Conservation (phyloP, 2,888 invertebrate genomes). For the Euphydryas editha region DNA sequence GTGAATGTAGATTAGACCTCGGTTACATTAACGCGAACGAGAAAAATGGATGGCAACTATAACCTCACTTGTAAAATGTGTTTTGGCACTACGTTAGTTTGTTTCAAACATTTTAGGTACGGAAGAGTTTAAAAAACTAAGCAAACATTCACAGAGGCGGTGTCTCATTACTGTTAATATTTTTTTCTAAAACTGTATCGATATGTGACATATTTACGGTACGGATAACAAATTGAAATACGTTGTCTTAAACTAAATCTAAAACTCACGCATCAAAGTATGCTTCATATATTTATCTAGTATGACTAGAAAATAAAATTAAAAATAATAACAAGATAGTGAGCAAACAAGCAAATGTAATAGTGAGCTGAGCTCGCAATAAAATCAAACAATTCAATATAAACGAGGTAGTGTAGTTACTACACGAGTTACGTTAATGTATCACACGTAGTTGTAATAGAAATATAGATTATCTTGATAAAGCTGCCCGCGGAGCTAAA, state of each 20-base stretch:
- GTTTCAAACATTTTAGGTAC: conserved; percentile 8
- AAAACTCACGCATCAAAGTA: conserved; percentile 53
- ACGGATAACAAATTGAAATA: conserved; percentile 62
- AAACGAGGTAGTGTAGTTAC: conserved; percentile 81
- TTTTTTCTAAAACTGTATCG: conserved; percentile 58
- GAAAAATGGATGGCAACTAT: background rate
- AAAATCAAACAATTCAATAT: conserved; percentile 60
- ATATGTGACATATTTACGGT: conserved; percentile 68
- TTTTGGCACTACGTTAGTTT: conserved; percentile 11
- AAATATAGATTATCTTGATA: conserved; percentile 53
- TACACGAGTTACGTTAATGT: conserved; percentile 69
- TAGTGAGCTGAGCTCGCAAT: conserved; percentile 75
- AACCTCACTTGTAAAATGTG: background rate
- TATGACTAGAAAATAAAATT: conserved; percentile 66
- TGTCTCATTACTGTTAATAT: conserved; percentile 47
- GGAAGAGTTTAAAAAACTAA: background rate
- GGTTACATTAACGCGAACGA: too few species aligned
- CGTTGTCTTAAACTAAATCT: conserved; percentile 54
- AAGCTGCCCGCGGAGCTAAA: conserved; percentile 49
- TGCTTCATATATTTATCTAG: conserved; percentile 59
- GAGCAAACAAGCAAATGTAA: conserved; percentile 62
- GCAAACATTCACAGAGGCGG: conserved; percentile 51
- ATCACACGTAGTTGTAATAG: conserved; percentile 65
- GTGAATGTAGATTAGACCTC: conserved; percentile 46
- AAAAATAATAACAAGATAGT: conserved; percentile 62